Evolutionary conservation across 1,140 invertebrate species (phyloP), one percentile per base, ranked within the genome.

Genomic region (Pogonomyrmex barbatus): DNA sequence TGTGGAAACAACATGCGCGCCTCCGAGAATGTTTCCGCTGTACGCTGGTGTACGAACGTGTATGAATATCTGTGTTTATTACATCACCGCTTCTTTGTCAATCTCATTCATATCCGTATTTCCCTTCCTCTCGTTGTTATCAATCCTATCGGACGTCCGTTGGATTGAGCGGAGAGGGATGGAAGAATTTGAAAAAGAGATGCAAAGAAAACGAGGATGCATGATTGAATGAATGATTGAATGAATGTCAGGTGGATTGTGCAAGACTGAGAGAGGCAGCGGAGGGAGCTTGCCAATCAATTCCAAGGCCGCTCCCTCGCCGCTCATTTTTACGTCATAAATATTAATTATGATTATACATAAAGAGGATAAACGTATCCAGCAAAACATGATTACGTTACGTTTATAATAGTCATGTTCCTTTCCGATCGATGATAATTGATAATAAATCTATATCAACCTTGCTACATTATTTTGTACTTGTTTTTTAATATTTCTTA

Each of bases 381-480:
- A 89, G 78, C 88, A 88, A 86, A 91, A 90, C 88, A 92, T 91
- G 86, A 88, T 92, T 94, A 92, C 87, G 84, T 94, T 94, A 92
- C 88, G 91, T 93, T 93, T 90, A 92, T 88, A 86, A 91, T 94
- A 93, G 91, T 93, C 90, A 94, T 92, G 93, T 94, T 94, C 91
- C 92, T 93, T 94, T 94, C 87, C 85, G 87, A 91, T 91, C 87
- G 77, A 92, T 91, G 81, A 91, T 89, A 87, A 88, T 92, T 91
- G 89, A 87, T 89, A 91, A 87, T 88, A 91, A 90, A 89, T 87
- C 79, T 87, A 88, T 90, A 89, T 90, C 90, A 90, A 90, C 58
- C 89, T 90, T 91, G 88, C 90, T 91, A 91, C 83, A 92, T 94
- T 93, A 90, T 94, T 94, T 95, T 94, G 88, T 94, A 94, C 90